Base-by-base conservation (phyloP, 2,797 vertebrate species). In the Neosilurus hyrtlii region DNA sequence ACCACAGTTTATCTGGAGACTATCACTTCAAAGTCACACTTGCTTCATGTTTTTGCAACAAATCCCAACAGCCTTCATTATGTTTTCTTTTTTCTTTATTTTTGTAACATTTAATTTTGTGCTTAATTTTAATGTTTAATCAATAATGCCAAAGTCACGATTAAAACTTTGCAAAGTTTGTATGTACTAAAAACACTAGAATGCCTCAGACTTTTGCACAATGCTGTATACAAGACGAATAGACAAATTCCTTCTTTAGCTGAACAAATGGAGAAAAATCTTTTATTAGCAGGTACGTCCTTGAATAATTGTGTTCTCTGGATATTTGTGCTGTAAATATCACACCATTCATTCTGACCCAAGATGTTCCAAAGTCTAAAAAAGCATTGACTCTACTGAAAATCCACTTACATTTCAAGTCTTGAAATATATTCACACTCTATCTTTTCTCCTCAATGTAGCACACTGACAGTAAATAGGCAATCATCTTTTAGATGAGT, bases 381-480 rank as follows among this genome's bases (percentile, higher is more conserved):
- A 57, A 74, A 56, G 1, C 16, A 56, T 30, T 73, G 37, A 43
- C 2, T 43, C 37, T 65, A 54, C 54, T n/a, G 15, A 65, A 62
- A 81, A 81, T 63, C 57, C 43, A 81, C 16, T 73, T 61, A 49
- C 16, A 70, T 12, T n/a, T 15, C 12, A 0, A 71, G 43, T 43
- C 67, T 24, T 61, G 15, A 61, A 24, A 72, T n/a, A 30, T 72
- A 24, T 62, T 37, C 67, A 49, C 37, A 43, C 9, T 22, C 37
- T 43, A 16, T 22, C 37, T 43, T 43, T 49, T 72, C 49, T 51
- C 24, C 59, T 74, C 16, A 54, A 0, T 49, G 54, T 57, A 37
- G 61, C 43, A 81, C 18, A 73, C 51, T 30, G 24, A 73, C 9
- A 35, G 43, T 81, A 65, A 82, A 74, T 26, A 56, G 57, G 30